Conservation (phyloP, 2,888 invertebrate species). For the Nomada fabriciana region DNA sequence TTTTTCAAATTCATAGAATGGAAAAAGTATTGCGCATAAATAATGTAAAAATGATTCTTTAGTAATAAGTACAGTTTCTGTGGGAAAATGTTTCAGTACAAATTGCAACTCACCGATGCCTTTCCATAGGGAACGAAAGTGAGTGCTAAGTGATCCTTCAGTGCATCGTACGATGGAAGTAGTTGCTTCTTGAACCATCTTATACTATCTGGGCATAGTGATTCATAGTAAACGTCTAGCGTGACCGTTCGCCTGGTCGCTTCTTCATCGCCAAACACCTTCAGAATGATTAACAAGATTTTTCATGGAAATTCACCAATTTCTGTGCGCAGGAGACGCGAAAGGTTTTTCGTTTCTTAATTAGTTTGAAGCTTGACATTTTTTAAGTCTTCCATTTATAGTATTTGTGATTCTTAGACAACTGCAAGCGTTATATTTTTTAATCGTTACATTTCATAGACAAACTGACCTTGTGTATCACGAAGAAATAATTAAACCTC, state of each 20-base stretch:
- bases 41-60: no score
- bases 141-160: conserved; percentile 81
- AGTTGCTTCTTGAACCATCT: conserved; percentile 85
- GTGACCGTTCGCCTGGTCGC: conserved; percentile 66
- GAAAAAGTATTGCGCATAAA: no score
- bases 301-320: neutral
- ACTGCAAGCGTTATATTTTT: no score
- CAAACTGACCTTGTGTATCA: no score
- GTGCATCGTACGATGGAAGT: conserved; percentile 81
- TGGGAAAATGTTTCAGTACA: no score
- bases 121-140: conserved; percentile 86
- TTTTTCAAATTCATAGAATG: no score
- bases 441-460: no score
- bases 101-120: conserved; percentile 82
- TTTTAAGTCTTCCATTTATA: neutral
- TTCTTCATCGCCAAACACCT: conserved; percentile 53
- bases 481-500: no score
- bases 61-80: no score
- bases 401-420: no score
- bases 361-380: neutral
- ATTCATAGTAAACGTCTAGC: conserved; percentile 86
- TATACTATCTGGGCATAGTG: conserved; percentile 86
- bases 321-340: neutral
- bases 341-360: no score
- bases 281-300: conserved; percentile 8